Base-by-base conservation (phyloP, 1,140 invertebrate genomes). In the Calliphora vicina region DNA sequence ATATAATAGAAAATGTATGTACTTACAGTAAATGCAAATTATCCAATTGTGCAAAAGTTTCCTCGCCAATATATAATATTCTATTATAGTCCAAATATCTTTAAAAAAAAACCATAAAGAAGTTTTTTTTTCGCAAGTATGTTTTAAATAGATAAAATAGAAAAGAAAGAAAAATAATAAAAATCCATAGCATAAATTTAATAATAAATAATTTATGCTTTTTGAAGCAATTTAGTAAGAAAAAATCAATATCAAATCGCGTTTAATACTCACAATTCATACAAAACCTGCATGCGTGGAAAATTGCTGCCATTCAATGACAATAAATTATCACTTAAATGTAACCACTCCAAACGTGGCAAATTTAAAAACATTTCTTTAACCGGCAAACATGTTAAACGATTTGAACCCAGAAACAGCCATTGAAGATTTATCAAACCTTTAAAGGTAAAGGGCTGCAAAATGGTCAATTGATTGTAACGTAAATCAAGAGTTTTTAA, bases 191-290 rank as follows among this genome's bases (percentile, higher is more conserved):
- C n/a, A n/a, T 82, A 26, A 76, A 42, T 72, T 13, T 72, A 15
- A 26, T 26, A 42, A n/a, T 23, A 67, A 67, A 67, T 67, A 67
- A 67, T 67, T 67, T 67, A 23, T 67, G 61, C 61, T 67, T 23
- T 8, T 6, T 23, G 20, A 67, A 67, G 5, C 5, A 23, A 23
- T 23, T 23, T 57, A 17, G 8, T 1, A 1, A 23, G 6, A 17
- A 20, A 67, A 23, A n/a, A 8, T 67, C 61, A 23, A n/a, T n/a
- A n/a, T n/a, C n/a, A n/a, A n/a, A n/a, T n/a, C n/a, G n/a, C n/a
- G n/a, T n/a, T n/a, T 23, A 5, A 61, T 71, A 91, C 92, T 93
- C 90, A 94, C 93, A 94, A 87, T 86, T 93, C 91, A 57, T 85
- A 85, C 3, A 93, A 86, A 50, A 85, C 87, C 26, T 91, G 91